Evolutionary conservation across 2,888 invertebrate genomes (phyloP).

Genomic region (Athalia circularis): DNA sequence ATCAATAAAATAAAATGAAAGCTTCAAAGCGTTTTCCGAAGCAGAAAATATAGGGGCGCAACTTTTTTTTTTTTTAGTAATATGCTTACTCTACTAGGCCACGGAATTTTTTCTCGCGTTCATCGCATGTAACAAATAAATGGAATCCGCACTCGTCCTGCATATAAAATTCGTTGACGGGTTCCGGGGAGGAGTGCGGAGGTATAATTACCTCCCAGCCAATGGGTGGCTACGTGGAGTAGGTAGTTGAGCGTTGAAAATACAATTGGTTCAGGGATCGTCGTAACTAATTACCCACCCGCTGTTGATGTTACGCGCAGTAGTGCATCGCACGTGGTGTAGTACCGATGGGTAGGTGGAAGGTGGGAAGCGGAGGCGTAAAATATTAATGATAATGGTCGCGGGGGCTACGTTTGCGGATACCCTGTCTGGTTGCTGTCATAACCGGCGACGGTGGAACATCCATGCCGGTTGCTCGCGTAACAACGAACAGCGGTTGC

Average conservation of each 20-base stretch:
- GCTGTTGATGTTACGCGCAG: background rate
- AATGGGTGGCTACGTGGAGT: no score
- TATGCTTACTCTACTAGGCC: no score
- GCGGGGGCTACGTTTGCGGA: background rate
- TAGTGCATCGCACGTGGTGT: background rate
- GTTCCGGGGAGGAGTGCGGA: no score
- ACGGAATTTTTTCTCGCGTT: no score
- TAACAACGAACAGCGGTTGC: slow-evolving; percentile 12
- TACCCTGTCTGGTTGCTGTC: background rate
- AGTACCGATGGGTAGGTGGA: background rate
- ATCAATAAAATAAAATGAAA: no score
- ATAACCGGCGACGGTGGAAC: background rate
- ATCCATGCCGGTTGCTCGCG: background rate
- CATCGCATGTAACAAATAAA: no score
- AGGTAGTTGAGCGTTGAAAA: background rate
- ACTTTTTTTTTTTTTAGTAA: no score
- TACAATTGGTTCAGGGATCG: background rate
- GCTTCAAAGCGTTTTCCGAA: no score
- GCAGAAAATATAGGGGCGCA: no score
- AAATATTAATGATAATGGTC: slow-evolving; percentile 33
- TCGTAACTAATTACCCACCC: slow-evolving; percentile 3
- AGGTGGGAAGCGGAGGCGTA: slow-evolving; percentile 24
- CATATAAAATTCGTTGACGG: no score
- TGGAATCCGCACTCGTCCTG: no score
- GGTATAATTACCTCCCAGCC: no score